phyloP scores from a whole-genome alignment of 2,113 vertebrate genomes.

The Desmodus rotundus region DNA sequence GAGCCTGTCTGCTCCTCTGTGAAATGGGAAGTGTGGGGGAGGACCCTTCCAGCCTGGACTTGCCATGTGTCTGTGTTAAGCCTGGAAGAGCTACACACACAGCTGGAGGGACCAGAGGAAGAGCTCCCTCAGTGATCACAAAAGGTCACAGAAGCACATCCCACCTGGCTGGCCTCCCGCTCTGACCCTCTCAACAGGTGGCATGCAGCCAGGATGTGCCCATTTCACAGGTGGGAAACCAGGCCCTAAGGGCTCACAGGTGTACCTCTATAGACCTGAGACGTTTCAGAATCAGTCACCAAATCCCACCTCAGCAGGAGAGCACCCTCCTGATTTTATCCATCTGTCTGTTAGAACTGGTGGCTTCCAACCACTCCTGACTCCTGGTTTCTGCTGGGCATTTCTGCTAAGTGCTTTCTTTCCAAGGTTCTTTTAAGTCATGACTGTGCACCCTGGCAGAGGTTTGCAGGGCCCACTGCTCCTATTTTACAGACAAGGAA shows the following conservation, averaged over 20 bases:
- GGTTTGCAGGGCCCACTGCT: background rate
- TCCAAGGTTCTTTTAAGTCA: background rate
- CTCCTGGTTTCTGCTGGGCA: background rate
- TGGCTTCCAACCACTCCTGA: background rate
- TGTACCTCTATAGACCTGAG: background rate
- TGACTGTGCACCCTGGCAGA: background rate
- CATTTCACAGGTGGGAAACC: background rate
- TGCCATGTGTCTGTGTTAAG: background rate
- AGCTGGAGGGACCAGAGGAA: background rate
- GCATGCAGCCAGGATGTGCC: background rate
- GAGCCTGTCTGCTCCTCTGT: background rate
- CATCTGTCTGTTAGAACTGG: background rate
- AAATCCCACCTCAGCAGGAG: background rate
- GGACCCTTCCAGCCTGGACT: background rate
- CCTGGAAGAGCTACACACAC: background rate
- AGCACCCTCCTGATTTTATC: background rate
- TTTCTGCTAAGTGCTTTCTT: background rate
- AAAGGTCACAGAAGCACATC: background rate
- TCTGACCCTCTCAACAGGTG: background rate
- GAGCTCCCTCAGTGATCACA: background rate
- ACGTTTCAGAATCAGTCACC: background rate
- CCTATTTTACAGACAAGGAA: background rate
- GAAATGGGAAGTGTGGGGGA: background rate
- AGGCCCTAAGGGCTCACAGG: background rate
- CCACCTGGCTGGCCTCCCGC: background rate